These are phyloP conservation scores for Lycopodina hypogea DNA, from an alignment of 37 sponge, comb jelly and placozoan species.

Conservation along the genomic window DNA sequence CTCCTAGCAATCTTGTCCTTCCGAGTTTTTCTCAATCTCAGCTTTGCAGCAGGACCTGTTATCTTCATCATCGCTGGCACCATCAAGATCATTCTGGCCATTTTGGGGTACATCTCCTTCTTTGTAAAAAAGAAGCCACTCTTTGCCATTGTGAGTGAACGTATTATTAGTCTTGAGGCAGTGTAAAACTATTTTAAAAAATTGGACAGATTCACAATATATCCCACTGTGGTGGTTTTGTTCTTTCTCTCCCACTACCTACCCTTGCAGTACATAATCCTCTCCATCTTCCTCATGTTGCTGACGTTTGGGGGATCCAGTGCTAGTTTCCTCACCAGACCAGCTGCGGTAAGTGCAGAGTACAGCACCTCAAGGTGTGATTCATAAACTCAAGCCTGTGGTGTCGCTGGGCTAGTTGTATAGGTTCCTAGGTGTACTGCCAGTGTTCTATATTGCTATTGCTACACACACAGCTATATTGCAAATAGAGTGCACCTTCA, in stretches of 20 bases:
- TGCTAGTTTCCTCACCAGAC: slow-evolving; percentile 24
- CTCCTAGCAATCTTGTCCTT: background rate
- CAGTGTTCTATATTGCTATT: no score
- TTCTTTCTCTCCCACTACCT: background rate
- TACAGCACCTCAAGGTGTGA: no score
- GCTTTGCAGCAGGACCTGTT: slow-evolving; percentile 15
- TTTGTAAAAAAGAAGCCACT: background rate
- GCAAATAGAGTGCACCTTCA: no score
- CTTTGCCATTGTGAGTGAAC: slow-evolving; percentile 16
- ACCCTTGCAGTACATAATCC: slow-evolving; percentile 8
- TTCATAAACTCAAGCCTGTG: no score
- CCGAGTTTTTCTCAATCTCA: background rate
- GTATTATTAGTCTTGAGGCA: background rate
- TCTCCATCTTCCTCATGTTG: slow-evolving; percentile 22
- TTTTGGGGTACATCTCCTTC: slow-evolving; percentile 7
- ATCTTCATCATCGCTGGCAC: slow-evolving; percentile 30
- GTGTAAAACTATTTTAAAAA: background rate
- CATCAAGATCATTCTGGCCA: slow-evolving; percentile 11
- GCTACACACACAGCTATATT: no score
- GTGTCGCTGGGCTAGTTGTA: no score
- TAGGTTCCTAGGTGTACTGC: no score
- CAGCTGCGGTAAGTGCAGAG: slow-evolving; percentile 33
- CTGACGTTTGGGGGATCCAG: slow-evolving; percentile 26
- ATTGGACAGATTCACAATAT: background rate
- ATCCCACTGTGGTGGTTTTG: background rate